phyloP scores from a whole-genome alignment of 2,113 vertebrate genomes.

The Halcyon malimbica region DNA sequence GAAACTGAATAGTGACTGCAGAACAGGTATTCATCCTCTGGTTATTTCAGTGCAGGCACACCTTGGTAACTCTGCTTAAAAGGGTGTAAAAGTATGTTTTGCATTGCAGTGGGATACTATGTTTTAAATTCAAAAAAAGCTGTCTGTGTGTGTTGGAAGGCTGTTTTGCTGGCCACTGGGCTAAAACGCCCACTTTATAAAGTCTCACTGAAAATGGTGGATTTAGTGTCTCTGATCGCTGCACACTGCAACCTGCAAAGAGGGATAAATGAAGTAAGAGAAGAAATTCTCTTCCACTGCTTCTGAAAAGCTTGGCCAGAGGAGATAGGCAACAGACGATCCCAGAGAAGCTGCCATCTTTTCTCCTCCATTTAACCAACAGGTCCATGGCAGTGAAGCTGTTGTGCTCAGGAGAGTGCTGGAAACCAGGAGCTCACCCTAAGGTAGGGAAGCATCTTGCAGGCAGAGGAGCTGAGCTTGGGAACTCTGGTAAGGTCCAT shows the following conservation, averaged over 20 bases:
- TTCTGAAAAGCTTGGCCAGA: background rate
- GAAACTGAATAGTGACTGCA: background rate
- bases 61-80: background rate
- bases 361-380: background rate
- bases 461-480: background rate
- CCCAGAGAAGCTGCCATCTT: background rate
- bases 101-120: background rate
- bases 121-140: background rate
- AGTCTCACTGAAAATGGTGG: background rate
- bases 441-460: background rate
- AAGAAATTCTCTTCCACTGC: background rate
- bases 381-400: background rate
- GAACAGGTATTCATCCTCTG: background rate
- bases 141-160: rapidly evolving
- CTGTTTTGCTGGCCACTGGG: background rate
- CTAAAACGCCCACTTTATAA: background rate
- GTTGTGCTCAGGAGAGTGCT: background rate
- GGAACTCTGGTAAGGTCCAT: background rate
- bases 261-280: background rate
- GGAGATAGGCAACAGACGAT: background rate
- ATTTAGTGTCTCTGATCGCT: background rate
- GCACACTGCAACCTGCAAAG: background rate
- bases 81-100: background rate
- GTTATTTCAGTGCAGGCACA: background rate
- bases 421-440: background rate